Evolutionary conservation across 2,797 vertebrate species (phyloP).

Genomic region (Hydrophis major): DNA sequence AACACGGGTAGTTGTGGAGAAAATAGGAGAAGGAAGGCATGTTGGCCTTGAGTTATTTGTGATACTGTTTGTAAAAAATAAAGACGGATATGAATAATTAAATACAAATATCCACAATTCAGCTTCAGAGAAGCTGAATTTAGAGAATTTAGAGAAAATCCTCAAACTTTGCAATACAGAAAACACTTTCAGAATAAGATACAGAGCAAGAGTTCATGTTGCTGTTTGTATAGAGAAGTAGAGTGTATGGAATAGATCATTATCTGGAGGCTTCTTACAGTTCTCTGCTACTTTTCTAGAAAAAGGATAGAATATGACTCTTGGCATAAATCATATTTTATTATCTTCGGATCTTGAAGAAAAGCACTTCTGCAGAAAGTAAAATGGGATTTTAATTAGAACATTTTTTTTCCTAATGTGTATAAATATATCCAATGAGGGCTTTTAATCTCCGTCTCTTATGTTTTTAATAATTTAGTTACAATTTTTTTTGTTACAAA

Average conservation of each 20-base stretch:
- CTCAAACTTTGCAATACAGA: neutral
- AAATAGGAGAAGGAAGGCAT: neutral
- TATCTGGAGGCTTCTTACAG: neutral
- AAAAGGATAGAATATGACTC: neutral
- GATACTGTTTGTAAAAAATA: neutral
- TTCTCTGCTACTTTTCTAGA: neutral
- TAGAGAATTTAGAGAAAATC: neutral
- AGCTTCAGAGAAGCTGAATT: neutral
- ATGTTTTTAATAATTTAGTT: neutral
- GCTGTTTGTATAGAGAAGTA: neutral
- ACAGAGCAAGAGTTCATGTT: neutral
- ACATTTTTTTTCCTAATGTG: neutral
- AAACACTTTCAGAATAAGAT: neutral
- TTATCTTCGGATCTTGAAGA: neutral
- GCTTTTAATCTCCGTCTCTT: neutral
- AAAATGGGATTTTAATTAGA: neutral
- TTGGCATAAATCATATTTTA: neutral
- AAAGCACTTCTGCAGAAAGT: neutral
- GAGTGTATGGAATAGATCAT: neutral
- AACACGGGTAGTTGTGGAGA: neutral
- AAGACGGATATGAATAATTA: neutral
- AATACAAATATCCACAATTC: neutral
- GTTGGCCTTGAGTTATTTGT: neutral
- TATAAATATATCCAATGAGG: neutral
- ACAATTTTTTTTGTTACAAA: neutral